Conservation (phyloP, 2,797 vertebrate genomes). For the Acipenser oxyrinchus region DNA sequence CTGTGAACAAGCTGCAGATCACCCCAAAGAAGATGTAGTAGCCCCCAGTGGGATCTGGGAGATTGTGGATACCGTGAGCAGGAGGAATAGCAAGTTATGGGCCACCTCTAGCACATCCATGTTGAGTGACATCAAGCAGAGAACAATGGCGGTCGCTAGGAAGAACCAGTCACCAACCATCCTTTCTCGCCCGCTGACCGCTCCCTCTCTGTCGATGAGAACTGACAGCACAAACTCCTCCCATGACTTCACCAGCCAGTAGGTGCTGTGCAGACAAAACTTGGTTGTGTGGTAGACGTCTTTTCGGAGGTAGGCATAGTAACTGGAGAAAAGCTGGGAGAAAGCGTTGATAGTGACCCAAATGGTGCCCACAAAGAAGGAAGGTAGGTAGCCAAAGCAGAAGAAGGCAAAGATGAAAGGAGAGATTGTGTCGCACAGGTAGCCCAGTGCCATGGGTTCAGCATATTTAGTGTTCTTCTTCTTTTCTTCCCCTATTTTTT, state of each 20-base stretch:
- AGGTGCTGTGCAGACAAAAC: conserved; percentile 67
- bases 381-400: conserved; percentile 65
- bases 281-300: conserved; percentile 76
- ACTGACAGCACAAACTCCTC: conserved; percentile 65
- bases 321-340: conserved; percentile 71
- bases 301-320: conserved; percentile 69
- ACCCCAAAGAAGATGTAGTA: conserved; percentile 68
- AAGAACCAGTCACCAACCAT: conserved; percentile 85
- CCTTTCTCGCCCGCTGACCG: conserved; percentile 29
- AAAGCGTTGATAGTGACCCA: conserved; percentile 74
- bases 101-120: conserved; percentile 67
- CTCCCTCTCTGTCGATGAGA: conserved; percentile 22
- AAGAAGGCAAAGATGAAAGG: conserved; percentile 76
- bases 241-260: conserved; percentile 79
- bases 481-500: conserved; percentile 66
- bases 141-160: conserved; percentile 53
- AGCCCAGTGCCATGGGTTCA: conserved; percentile 78
- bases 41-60: conserved; percentile 58
- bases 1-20: conserved; percentile 59
- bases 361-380: conserved; percentile 56
- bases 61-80: conserved; percentile 63
- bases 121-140: conserved; percentile 62
- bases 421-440: conserved; percentile 69
- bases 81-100: conserved; percentile 66
- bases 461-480: conserved; percentile 87